Base-by-base conservation (phyloP, 2,113 vertebrate species). In the Carlito syrichta region DNA sequence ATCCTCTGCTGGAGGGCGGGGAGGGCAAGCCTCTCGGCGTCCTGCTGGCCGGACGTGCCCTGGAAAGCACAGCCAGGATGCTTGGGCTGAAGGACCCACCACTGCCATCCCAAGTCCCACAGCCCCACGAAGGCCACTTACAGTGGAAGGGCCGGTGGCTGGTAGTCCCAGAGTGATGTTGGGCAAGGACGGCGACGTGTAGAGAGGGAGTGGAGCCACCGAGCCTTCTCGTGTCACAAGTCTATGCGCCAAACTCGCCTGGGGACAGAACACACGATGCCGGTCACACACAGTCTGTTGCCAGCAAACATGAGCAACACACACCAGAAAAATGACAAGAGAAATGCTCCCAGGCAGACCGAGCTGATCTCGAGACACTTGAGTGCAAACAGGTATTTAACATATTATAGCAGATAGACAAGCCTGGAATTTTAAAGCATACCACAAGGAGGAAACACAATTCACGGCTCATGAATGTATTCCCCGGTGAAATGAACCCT, bases 121-220 rank as follows among this genome's bases (percentile, higher is more conserved):
- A 5, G 58, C 71, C 74, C 56, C 38, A 1, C 0, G 0, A 5
- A 14, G 0, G 3, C 56, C 50, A 99, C 99, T 99, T 96, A 99
- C 99, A 0, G 98, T 99, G 6, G 99, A 98, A n/a, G 99, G 99
- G 73, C 99, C 99, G 0, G 99, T 99, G 73, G 99, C 99, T 23
- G 99, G 99, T 78, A 99, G 99, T n/a, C 99, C 99, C 93, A 99
- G 98, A 0, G 99, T 99, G 98, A 99, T 99, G 98, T 99, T 99
- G 98, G 99, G 99, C 97, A 99, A 98, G 92, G 99, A 99, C 0
- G 99, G 99, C 0, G 99, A 99, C 0, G 99, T 99, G 98, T 99
- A 99, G 92, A 99, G 99, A 14, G 99, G 99, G 27, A 99, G 99
- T 13, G 99, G 99, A 25, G 99, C 99, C 30, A 99, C 96, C 0